phyloP scores from a whole-genome alignment of 2,888 invertebrate species.

The Lasius fuliginosus region DNA sequence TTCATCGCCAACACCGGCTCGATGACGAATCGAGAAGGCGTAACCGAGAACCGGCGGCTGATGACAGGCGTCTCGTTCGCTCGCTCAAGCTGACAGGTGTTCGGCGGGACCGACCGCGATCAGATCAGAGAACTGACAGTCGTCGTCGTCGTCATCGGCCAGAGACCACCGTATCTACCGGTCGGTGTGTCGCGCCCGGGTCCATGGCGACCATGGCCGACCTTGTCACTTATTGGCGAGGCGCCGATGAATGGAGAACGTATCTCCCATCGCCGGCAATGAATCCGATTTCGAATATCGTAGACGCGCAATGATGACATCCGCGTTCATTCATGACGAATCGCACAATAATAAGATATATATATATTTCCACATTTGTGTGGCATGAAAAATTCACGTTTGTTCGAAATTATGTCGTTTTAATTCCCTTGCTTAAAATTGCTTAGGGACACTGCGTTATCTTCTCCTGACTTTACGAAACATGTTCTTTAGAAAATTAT shows the following conservation, averaged over 20 bases:
- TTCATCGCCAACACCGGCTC: neutral
- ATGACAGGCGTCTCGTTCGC: neutral
- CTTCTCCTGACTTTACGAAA: neutral
- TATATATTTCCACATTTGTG: neutral
- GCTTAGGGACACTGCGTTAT: neutral
- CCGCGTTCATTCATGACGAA: constrained; percentile 25
- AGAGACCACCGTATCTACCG: neutral
- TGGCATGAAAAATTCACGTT: neutral
- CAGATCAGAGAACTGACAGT: neutral
- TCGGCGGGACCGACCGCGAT: constrained; percentile 21
- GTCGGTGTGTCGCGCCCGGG: constrained; percentile 36
- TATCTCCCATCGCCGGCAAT: neutral
- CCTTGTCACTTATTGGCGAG: constrained; percentile 27
- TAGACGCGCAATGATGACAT: neutral
- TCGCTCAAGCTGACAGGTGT: constrained; percentile 40
- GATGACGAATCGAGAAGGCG: neutral
- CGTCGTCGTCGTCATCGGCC: constrained; percentile 19
- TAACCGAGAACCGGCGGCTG: constrained; percentile 15
- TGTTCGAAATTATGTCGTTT: neutral
- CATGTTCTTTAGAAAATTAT: neutral
- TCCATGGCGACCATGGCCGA: constrained; percentile 46
- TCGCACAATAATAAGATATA: neutral
- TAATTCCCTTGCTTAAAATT: neutral
- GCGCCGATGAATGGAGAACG: constrained; percentile 31
- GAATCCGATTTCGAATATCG: neutral